Percentiles rank a stretch among this genome's conserved stretches.
These are phyloP conservation scores for Trilocha varians DNA, from an alignment of 2,888 invertebrate genomes.

Conservation along the genomic window DNA sequence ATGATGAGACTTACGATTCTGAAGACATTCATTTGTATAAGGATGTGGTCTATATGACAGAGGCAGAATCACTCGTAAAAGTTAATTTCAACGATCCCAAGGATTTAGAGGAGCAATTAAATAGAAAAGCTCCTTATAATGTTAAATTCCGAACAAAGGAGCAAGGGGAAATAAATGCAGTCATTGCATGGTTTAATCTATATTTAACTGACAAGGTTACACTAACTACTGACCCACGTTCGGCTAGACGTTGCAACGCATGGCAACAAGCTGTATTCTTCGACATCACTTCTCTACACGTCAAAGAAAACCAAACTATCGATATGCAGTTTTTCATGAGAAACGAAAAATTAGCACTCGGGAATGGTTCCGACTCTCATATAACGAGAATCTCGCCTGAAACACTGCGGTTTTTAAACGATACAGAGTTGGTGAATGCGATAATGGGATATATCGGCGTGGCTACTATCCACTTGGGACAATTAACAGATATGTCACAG, in stretches of 20 bases:
- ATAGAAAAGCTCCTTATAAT: conserved; percentile 42
- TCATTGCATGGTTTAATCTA: conserved; percentile 83
- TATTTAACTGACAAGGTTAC: conserved; percentile 75
- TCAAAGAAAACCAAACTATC: conserved; percentile 35
- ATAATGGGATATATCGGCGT: conserved; percentile 47
- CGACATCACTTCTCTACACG: conserved; percentile 49
- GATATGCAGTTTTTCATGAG: conserved; percentile 44
- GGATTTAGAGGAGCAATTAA: conserved; percentile 54
- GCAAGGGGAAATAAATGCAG: conserved; percentile 74
- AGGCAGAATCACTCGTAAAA: conserved; percentile 66
- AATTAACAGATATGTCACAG: conserved; percentile 40
- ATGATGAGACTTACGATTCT: conserved; percentile 78
- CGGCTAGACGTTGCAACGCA: conserved; percentile 65
- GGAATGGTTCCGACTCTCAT: conserved; percentile 22
- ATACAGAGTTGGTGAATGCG: conserved; percentile 50
- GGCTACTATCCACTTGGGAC: conserved; percentile 46
- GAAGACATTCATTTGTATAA: conserved; percentile 75
- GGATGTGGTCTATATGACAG: conserved; percentile 73
- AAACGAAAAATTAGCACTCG: conserved; percentile 47
- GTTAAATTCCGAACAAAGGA: conserved; percentile 44
- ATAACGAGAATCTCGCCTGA: conserved; percentile 41
- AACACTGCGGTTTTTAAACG: conserved; percentile 63
- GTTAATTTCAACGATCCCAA: conserved; percentile 76
- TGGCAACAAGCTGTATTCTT: conserved; percentile 88
- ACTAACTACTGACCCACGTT: conserved; percentile 76